phyloP scores from a whole-genome alignment of 2,888 invertebrate species.

The Itoplectis maculator region DNA sequence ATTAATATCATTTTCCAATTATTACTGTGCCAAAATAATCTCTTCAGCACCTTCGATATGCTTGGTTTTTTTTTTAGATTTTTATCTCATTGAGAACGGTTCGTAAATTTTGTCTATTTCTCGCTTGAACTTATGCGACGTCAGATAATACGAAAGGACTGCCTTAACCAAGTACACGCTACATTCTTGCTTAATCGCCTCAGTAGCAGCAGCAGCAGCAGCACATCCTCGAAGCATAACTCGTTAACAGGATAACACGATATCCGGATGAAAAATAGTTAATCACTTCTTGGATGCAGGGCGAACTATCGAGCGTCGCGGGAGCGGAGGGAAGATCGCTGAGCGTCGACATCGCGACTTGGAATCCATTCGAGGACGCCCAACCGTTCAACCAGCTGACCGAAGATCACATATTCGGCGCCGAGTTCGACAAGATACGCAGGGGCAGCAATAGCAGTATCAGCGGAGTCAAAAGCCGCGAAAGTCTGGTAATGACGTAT shows the following conservation, averaged over 20 bases:
- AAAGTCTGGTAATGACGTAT: constrained; percentile 89
- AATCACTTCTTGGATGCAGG: constrained; percentile 74
- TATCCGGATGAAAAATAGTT: neutral
- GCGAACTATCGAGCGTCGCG: constrained; percentile 83
- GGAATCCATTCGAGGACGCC: constrained; percentile 94
- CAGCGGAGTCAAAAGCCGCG: constrained; percentile 89
- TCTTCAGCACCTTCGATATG: too few relatives aligned
- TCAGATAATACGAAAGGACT: too few relatives aligned
- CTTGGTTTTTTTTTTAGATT: too few relatives aligned
- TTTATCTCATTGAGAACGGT: too few relatives aligned
- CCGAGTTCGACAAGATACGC: constrained; percentile 93
- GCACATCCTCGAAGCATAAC: too few relatives aligned
- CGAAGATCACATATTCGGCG: constrained; percentile 93
- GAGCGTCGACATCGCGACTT: constrained; percentile 88
- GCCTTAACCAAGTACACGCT: too few relatives aligned
- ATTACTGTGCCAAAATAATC: too few relatives aligned
- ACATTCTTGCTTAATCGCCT: too few relatives aligned
- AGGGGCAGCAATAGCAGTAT: constrained; percentile 92
- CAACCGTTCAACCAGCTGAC: constrained; percentile 90
- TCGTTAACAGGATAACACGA: too few relatives aligned
- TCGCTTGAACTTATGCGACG: too few relatives aligned
- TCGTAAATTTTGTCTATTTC: too few relatives aligned
- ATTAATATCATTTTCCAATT: too few relatives aligned
- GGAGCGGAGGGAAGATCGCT: constrained; percentile 83
- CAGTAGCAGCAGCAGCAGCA: neutral